Evolutionary conservation across 1,140 invertebrate species (phyloP).

Genomic region (Hyphantria cunea): DNA sequence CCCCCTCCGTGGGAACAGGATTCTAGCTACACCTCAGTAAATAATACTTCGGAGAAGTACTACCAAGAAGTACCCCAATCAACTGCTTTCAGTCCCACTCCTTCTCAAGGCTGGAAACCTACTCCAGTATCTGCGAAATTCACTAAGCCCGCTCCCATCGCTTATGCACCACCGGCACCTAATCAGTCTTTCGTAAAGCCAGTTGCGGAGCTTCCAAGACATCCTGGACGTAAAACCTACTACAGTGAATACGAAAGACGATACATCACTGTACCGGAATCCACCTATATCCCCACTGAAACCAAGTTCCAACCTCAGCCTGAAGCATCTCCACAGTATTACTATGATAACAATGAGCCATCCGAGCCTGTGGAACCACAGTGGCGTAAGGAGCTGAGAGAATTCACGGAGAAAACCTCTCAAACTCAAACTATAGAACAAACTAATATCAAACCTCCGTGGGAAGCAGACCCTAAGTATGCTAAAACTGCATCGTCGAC

Average conservation of each 20-base stretch:
- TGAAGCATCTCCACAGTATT: slow-evolving; percentile 71
- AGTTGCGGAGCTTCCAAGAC: slow-evolving; percentile 47
- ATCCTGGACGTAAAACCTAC: slow-evolving; percentile 69
- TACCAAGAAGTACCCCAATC: slow-evolving; percentile 52
- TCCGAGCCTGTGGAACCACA: slow-evolving; percentile 64
- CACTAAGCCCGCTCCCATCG: slow-evolving; percentile 56
- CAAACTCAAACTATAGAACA: slow-evolving; percentile 56
- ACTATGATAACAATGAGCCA: slow-evolving; percentile 72
- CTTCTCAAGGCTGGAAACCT: slow-evolving; percentile 31
- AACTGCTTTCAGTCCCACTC: slow-evolving; percentile 37
- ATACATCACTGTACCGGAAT: slow-evolving; percentile 74
- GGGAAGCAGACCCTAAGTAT: slow-evolving; percentile 67
- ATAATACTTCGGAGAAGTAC: slow-evolving; percentile 46
- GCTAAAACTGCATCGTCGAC: slow-evolving; percentile 45
- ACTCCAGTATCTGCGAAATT: slow-evolving; percentile 50
- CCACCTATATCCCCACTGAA: slow-evolving; percentile 67
- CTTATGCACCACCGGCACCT: slow-evolving; percentile 70
- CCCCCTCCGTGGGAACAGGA: slow-evolving; percentile 77
- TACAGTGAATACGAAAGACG: slow-evolving; percentile 76
- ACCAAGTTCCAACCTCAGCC: slow-evolving; percentile 67
- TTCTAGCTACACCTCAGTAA: slow-evolving; percentile 48
- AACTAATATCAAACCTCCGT: slow-evolving; percentile 61
- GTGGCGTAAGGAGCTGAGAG: slow-evolving; percentile 77
- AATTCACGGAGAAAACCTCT: slow-evolving; percentile 71
- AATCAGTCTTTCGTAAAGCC: slow-evolving; percentile 73